A percentile compares a stretch with the other conserved stretches of the same genome.
These are phyloP conservation scores for Ditylenchus weischeri DNA, from an alignment of 2,888 invertebrate species.

Conservation along the genomic window DNA sequence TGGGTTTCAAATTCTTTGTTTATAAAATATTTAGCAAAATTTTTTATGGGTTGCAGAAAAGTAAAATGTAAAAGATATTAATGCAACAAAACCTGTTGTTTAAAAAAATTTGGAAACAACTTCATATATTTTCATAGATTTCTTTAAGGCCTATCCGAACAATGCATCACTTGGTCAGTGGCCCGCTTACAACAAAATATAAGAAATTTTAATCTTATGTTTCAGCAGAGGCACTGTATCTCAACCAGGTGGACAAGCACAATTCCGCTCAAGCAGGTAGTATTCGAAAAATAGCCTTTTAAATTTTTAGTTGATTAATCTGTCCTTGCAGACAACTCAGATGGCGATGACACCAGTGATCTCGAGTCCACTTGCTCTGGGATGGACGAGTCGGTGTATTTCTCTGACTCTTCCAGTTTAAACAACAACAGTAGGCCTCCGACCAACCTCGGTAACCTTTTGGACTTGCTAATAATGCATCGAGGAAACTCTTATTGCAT, in stretches of 20 bases:
- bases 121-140: no score
- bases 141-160: constrained; percentile 52
- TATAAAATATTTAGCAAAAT: no score
- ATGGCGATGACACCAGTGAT: constrained; percentile 36
- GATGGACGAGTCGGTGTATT: constrained; percentile 2
- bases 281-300: neutral
- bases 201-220: no score
- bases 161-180: constrained; percentile 42
- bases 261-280: constrained; percentile 15
- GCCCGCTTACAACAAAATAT: no score
- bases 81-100: no score
- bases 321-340: constrained; percentile 25
- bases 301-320: neutral
- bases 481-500: neutral
- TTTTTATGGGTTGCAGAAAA: no score
- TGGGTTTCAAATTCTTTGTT: no score
- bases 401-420: neutral
- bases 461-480: no score
- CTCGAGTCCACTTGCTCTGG: constrained; percentile 25
- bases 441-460: neutral
- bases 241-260: constrained; percentile 24
- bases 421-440: constrained; percentile 15
- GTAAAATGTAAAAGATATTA: no score
- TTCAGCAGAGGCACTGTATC: constrained; percentile 33
- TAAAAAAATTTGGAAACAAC: no score